These are phyloP conservation scores for Caenorhabditis remanei DNA, from an alignment of 1,140 invertebrate species.

Conservation along the genomic window DNA sequence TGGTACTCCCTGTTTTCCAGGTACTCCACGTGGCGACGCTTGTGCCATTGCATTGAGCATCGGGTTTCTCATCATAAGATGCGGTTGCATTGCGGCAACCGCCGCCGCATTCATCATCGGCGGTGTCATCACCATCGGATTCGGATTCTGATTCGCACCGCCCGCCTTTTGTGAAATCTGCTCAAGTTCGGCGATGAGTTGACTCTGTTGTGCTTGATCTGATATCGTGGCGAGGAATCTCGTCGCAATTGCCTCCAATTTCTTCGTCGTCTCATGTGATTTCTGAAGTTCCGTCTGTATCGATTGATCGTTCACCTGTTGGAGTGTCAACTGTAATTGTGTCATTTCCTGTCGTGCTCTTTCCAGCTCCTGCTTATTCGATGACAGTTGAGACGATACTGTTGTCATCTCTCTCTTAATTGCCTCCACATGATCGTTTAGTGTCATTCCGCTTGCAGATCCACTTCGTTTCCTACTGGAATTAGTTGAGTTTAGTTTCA, in stretches of 20 bases:
- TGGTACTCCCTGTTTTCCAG: background rate
- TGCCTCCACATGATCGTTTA: constrained; percentile 27
- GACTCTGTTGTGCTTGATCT: background rate
- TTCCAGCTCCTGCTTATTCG: constrained; percentile 42
- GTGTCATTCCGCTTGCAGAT: constrained; percentile 19
- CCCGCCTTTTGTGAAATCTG: background rate
- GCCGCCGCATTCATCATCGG: constrained; percentile 15
- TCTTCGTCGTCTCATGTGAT: constrained; percentile 8
- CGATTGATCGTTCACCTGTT: background rate
- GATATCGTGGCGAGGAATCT: background rate
- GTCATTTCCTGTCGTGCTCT: background rate
- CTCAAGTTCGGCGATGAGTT: constrained; percentile 7
- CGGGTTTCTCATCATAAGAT: constrained; percentile 47
- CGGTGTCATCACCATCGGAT: background rate
- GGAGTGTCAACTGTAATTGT: background rate
- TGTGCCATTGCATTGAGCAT: background rate
- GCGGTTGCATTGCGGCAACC: constrained; percentile 23
- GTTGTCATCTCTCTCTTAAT: constrained; percentile 28
- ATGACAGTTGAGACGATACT: background rate
- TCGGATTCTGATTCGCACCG: background rate
- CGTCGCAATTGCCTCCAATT: background rate
- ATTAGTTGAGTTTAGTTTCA: background rate
- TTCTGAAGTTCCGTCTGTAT: constrained; percentile 22
- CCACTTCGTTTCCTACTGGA: constrained; percentile 39
- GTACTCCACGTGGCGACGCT: constrained; percentile 3